Conservation (phyloP, 2,113 vertebrate species). For the Rhinolophus ferrumequinum region DNA sequence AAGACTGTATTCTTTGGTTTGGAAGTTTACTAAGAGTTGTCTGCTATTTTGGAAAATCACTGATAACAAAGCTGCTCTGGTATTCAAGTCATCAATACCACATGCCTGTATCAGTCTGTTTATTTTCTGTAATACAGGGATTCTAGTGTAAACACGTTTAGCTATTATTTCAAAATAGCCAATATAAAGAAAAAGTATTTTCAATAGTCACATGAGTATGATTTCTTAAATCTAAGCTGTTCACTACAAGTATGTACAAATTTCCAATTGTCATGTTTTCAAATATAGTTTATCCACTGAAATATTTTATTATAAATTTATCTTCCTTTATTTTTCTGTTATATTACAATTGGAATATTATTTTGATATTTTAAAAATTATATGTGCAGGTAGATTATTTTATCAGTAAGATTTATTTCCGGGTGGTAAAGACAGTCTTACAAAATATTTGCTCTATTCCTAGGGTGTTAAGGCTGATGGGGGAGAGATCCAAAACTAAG, state of each 20-base stretch:
- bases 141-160: background rate
- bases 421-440: background rate
- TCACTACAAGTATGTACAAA: background rate
- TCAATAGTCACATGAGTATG: background rate
- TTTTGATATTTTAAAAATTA: background rate
- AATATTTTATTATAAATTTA: background rate
- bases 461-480: background rate
- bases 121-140: background rate
- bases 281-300: background rate
- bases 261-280: background rate
- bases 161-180: background rate
- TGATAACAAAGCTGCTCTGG: background rate
- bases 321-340: slow-evolving; percentile 14
- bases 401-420: background rate
- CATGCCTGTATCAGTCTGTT: background rate
- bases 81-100: background rate
- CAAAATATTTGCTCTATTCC: background rate
- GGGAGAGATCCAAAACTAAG: background rate
- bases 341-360: background rate
- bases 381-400: background rate
- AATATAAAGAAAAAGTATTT: slow-evolving; percentile 18
- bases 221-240: background rate
- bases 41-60: background rate
- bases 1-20: background rate
- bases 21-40: background rate